Evolutionary conservation across 2,797 vertebrate genomes (phyloP), one percentile per base, ranked within the genome.

Genomic region (Spinibarbus caldwelli): DNA sequence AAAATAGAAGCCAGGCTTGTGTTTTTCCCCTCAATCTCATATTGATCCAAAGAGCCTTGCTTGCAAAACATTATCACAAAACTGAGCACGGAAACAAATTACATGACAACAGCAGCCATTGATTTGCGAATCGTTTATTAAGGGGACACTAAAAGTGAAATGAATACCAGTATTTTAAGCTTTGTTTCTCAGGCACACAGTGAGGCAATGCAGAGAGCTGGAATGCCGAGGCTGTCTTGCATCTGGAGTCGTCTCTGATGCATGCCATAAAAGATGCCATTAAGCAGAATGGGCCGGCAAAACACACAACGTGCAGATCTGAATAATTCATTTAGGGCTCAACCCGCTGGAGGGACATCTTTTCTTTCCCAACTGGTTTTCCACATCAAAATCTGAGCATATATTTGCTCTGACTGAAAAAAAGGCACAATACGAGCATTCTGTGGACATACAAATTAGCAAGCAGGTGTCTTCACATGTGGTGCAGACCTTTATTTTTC

Each of bases 261-360:
- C 94, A 90, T 91, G 90, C 89, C 93, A 91, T 94, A 92, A 92
- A 93, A 94, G 94, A 95, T 93, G 93, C 92, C 92, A 94, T 95
- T 94, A 95, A 93, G 94, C 78, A 87, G 92, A 93, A 93, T 92
- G 93, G 83, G 92, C 94, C 93, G 91, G 92, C 91, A 91, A 94
- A 93, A 94, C 90, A 88, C 92, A 91, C 93, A 89, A 92, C 85
- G 91, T 91, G 90, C 91, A 93, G 90, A 93, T 93, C 91, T 95
- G 93, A 95, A 95, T 95, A 94, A 95, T 96, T 95, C 94, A 95
- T 94, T 94, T 92, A 82, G 89, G 89, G 86, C 91, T 93, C 90
- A 92, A 94, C 93, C 93, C 89, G 89, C 93, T 92, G 92, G 91
- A 90, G 92, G 92, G 93, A 92, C 92, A 93, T 93, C 89, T 92